Percentiles rank a stretch among this genome's conserved stretches.
phyloP scores from a whole-genome alignment of 2,113 vertebrate species.

The Solenodon paradoxus region DNA sequence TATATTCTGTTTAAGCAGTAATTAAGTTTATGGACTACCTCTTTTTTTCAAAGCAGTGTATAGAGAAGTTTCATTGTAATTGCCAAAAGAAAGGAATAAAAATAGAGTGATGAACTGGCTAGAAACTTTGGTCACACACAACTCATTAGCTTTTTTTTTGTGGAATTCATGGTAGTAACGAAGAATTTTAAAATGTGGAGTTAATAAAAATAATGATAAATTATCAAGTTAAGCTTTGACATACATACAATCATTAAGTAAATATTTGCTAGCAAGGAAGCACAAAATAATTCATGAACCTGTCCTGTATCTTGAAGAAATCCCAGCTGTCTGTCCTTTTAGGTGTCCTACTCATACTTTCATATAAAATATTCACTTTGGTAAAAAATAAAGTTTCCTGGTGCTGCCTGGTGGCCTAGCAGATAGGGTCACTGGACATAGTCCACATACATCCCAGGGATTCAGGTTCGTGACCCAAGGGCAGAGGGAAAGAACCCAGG shows the following conservation, averaged over 20 bases:
- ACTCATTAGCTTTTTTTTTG: not conserved
- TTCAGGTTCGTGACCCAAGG: too few relatives aligned
- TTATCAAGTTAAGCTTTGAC: not conserved
- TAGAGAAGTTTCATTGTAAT: not conserved
- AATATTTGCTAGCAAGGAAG: not conserved
- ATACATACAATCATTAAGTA: not conserved
- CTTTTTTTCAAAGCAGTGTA: not conserved
- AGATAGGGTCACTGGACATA: too few relatives aligned
- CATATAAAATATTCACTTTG: not conserved
- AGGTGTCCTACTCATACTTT: not conserved
- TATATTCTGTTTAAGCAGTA: not conserved
- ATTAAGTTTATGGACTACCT: not conserved
- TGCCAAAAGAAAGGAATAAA: not conserved
- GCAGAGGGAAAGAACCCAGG: too few relatives aligned
- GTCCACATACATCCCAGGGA: too few relatives aligned
- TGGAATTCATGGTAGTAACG: not conserved
- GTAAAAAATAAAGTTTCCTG: not conserved
- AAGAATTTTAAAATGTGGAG: not conserved
- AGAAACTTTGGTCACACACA: not conserved
- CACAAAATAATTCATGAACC: not conserved
- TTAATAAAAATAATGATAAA: not conserved
- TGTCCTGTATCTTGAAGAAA: not conserved
- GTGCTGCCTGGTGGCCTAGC: too few relatives aligned
- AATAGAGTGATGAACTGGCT: not conserved
- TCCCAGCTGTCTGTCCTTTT: not conserved